These are phyloP conservation scores for Agelas oroides DNA, from an alignment of 37 sponge, comb jelly and placozoan species.

Conservation along the genomic window DNA sequence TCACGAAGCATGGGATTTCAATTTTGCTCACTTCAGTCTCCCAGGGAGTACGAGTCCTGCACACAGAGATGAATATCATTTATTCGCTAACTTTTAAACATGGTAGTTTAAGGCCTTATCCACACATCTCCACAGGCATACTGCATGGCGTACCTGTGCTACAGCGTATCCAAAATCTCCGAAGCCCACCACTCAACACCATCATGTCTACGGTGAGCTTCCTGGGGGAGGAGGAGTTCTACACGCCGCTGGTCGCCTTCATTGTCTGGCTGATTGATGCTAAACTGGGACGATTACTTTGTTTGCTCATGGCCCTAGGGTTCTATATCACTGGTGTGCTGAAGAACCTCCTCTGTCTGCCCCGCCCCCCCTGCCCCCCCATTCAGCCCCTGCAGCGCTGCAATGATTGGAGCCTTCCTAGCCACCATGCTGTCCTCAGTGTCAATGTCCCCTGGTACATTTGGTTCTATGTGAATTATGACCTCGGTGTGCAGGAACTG, in stretches of 20 bases:
- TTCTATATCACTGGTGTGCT: slow-evolving; percentile 59
- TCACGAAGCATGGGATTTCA: no score
- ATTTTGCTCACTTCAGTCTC: no score
- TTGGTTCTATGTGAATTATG: slow-evolving; percentile 38
- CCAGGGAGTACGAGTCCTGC: no score
- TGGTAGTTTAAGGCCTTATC: no score
- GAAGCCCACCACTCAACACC: slow-evolving; percentile 20
- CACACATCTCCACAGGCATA: slow-evolving; percentile 17
- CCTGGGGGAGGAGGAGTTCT: slow-evolving; percentile 75
- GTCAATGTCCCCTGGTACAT: slow-evolving; percentile 76
- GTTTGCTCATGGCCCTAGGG: slow-evolving; percentile 46
- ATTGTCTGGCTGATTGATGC: slow-evolving; percentile 54
- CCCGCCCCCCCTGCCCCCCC: slow-evolving; percentile 75
- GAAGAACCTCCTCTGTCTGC: slow-evolving; percentile 65
- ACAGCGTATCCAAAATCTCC: slow-evolving; percentile 41
- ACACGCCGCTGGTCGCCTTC: slow-evolving; percentile 42
- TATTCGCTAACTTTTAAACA: no score
- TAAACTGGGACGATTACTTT: slow-evolving; percentile 41
- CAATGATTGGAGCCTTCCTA: slow-evolving; percentile 70
- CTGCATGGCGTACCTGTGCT: slow-evolving; percentile 46
- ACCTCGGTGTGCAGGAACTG: not conserved
- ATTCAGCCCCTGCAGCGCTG: slow-evolving; percentile 49
- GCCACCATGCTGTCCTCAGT: slow-evolving; percentile 66
- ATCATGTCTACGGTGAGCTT: slow-evolving; percentile 37
- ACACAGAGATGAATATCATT: no score